These are phyloP conservation scores for Torymus auratus DNA, from an alignment of 2,888 invertebrate species.

Conservation along the genomic window DNA sequence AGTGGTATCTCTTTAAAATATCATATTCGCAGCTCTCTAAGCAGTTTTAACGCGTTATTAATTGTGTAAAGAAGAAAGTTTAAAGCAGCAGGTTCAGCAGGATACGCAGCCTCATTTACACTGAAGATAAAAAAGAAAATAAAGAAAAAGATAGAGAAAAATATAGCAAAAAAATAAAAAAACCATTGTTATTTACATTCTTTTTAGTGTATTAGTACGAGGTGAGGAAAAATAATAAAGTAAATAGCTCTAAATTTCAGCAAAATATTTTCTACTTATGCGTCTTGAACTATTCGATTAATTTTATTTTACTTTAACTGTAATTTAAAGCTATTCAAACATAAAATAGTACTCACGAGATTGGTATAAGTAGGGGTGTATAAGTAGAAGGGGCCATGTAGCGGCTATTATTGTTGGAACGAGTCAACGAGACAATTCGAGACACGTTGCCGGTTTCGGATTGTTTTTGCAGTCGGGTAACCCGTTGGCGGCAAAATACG, in stretches of 20 bases:
- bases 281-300: too few relatives aligned
- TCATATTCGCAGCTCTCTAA: constrained; percentile 22
- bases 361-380: constrained; percentile 39
- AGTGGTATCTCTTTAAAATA: constrained; percentile 15
- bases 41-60: constrained; percentile 46
- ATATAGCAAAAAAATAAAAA: constrained; percentile 27
- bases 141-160: constrained; percentile 26
- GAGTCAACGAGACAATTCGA: constrained; percentile 42
- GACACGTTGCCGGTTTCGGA: constrained; percentile 9
- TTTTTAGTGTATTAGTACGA: constrained; percentile 49
- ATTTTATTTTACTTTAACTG: too few relatives aligned
- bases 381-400: constrained; percentile 55
- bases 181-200: constrained; percentile 1
- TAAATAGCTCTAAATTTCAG: constrained; percentile 25
- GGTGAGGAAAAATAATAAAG: not conserved
- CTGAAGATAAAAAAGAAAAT: constrained; percentile 48
- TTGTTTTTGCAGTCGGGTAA: constrained; percentile 30
- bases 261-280: constrained; percentile 6
- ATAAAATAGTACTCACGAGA: constrained; percentile 56
- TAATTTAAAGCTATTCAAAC: constrained; percentile 11
- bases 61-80: constrained; percentile 45
- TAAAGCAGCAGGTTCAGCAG: constrained; percentile 59
- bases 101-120: constrained; percentile 59
- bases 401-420: constrained; percentile 47
- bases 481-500: constrained; percentile 26